These are phyloP conservation scores for Cheilosia scutellata DNA, from an alignment of 2,888 invertebrate genomes.

Conservation along the genomic window DNA sequence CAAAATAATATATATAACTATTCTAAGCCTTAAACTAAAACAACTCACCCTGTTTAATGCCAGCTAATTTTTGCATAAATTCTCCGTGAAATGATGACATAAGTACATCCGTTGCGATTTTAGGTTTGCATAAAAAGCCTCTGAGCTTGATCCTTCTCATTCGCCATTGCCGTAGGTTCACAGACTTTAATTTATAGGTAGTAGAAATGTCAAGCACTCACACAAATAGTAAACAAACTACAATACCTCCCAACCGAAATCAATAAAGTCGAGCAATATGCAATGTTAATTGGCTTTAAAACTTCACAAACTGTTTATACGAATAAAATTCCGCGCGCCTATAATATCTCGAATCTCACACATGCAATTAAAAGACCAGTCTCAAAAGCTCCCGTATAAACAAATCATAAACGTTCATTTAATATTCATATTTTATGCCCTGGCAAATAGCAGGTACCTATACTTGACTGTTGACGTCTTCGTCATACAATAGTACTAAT, in stretches of 20 bases:
- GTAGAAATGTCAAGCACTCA: conserved; percentile 21
- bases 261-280: conserved; percentile 47
- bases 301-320: conserved; percentile 27
- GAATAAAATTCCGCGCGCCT: conserved; percentile 8
- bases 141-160: too few species aligned
- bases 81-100: conserved; percentile 79
- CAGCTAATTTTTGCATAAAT: conserved; percentile 78
- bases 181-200: neutral
- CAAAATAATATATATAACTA: too few species aligned
- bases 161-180: neutral
- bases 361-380: conserved; percentile 58
- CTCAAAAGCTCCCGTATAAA: conserved; percentile 58
- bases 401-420: conserved; percentile 74
- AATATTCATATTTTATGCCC: conserved; percentile 73
- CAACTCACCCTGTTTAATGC: conserved; percentile 78
- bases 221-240: conserved; percentile 18
- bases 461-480: conserved; percentile 30
- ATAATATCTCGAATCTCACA: conserved; percentile 8
- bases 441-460: conserved; percentile 56
- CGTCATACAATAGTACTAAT: conserved; percentile 46
- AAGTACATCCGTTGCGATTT: conserved; percentile 55
- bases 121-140: too few species aligned
- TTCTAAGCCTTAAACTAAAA: too few species aligned
- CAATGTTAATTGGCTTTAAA: conserved; percentile 76
- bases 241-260: neutral